phyloP scores from a whole-genome alignment of 2,113 vertebrate species.

The Eulacestoma nigropectus region DNA sequence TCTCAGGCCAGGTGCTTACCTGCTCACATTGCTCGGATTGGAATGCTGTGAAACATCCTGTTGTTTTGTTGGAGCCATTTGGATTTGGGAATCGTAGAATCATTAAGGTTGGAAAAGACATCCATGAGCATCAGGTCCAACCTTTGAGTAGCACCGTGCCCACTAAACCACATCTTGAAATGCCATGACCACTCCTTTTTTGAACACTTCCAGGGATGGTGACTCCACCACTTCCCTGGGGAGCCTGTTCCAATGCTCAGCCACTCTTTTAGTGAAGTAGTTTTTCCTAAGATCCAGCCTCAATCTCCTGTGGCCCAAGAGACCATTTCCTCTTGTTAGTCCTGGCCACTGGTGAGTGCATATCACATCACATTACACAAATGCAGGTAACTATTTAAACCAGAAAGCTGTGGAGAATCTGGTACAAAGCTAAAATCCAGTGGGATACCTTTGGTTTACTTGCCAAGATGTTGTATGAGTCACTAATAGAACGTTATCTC shows the following conservation, averaged over 20 bases:
- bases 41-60: background rate
- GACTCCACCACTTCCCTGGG: background rate
- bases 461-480: background rate
- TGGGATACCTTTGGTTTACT: background rate
- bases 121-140: too few species aligned
- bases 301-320: background rate
- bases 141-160: background rate
- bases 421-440: background rate
- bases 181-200: rapidly evolving
- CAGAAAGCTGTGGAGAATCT: background rate
- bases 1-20: background rate
- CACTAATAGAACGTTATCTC: background rate
- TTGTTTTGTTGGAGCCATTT: background rate
- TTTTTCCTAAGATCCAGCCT: background rate
- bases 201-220: background rate
- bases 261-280: background rate
- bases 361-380: too few species aligned
- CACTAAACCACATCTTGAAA: rapidly evolving
- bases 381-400: background rate
- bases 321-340: background rate
- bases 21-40: background rate
- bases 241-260: background rate
- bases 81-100: too few species aligned
- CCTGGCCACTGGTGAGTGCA: background rate
- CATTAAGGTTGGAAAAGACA: background rate